phyloP scores from a whole-genome alignment of 2,888 invertebrate genomes.

The Callimorpha dominula region DNA sequence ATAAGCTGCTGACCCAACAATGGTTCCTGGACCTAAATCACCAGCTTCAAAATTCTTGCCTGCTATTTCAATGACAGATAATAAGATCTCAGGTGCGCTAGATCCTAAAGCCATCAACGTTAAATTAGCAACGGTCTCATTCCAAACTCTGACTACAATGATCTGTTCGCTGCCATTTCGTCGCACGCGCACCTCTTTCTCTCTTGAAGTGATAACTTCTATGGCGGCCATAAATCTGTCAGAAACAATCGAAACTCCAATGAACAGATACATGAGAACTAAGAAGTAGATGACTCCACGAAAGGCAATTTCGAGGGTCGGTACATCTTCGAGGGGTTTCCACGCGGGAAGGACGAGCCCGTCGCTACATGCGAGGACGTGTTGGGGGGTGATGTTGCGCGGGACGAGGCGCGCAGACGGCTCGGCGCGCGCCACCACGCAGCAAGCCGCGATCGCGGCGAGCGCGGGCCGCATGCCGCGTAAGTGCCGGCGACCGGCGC shows the following conservation, averaged over 20 bases:
- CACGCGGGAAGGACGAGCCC: slow-evolving; percentile 96
- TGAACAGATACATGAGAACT: slow-evolving; percentile 96
- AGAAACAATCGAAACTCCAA: slow-evolving; percentile 99
- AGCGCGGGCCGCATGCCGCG: slow-evolving; percentile 83
- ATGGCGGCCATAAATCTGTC: slow-evolving; percentile 99
- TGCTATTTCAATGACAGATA: slow-evolving; percentile 99
- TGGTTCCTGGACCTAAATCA: slow-evolving; percentile 98
- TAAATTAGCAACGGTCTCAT: slow-evolving; percentile 99
- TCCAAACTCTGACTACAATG: slow-evolving; percentile 98
- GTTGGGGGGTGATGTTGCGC: slow-evolving; percentile 75
- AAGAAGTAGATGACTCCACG: slow-evolving; percentile 97
- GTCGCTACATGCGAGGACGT: slow-evolving; percentile 89
- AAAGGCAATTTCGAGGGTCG: slow-evolving; percentile 91
- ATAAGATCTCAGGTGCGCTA: slow-evolving; percentile 98
- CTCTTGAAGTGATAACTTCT: slow-evolving; percentile 99
- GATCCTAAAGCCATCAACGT: slow-evolving; percentile 99
- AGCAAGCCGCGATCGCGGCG: slow-evolving; percentile 79
- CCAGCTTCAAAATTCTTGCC: slow-evolving; percentile 98
- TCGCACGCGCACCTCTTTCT: slow-evolving; percentile 97
- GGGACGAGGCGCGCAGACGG: slow-evolving; percentile 73
- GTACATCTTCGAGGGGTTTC: slow-evolving; percentile 93
- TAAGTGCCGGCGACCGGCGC: slow-evolving; percentile 82
- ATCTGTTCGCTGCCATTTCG: slow-evolving; percentile 96
- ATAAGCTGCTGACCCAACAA: slow-evolving; percentile 99
- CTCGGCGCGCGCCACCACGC: slow-evolving; percentile 80